A percentile compares a stretch with the other conserved stretches of the same genome.
Conservation (phyloP, 2,888 invertebrate species). For the Torymus auratus region DNA sequence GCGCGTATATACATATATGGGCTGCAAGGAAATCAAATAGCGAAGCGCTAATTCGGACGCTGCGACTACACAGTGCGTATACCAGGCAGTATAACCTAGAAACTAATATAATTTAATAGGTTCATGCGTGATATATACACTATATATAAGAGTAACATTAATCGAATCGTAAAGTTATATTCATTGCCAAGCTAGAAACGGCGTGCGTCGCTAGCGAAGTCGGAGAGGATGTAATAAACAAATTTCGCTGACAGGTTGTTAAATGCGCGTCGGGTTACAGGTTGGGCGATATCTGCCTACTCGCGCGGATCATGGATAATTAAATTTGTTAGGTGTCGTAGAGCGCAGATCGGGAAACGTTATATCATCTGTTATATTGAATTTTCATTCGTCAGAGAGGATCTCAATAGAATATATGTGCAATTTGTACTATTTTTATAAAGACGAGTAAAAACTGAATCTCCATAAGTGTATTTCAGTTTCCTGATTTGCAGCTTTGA, state of each 20-base stretch:
- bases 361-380: no score
- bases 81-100: not conserved
- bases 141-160: not conserved
- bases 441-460: no score
- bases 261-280: not conserved
- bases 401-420: no score
- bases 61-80: no score
- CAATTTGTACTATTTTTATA: no score
- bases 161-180: constrained; percentile 30
- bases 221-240: not conserved
- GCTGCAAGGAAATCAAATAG: not conserved
- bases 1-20: not conserved
- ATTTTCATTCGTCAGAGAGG: no score
- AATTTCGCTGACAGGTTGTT: not conserved
- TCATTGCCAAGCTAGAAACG: not conserved
- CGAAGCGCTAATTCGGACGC: not conserved
- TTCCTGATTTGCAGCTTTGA: no score
- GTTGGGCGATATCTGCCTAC: no score
- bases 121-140: not conserved
- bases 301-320: not conserved
- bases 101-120: constrained; percentile 31
- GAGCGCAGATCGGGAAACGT: no score
- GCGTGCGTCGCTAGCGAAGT: no score
- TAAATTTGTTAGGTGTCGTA: not conserved
- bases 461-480: no score